Evolutionary conservation across 2,888 invertebrate species (phyloP), one percentile per base, ranked within the genome.

Genomic region (Xanthia togata): DNA sequence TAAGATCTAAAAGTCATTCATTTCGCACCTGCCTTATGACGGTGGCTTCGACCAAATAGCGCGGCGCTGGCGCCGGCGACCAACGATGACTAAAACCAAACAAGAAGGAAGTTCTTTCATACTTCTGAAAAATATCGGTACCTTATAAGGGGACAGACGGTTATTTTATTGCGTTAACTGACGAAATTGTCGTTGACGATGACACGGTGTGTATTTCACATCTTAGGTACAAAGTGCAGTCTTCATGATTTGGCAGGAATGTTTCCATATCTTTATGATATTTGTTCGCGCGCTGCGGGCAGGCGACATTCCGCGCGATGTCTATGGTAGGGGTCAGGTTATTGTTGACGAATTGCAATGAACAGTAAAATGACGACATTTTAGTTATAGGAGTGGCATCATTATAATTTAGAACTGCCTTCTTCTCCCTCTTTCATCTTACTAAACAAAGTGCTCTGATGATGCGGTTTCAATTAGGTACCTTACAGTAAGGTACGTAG

Each of bases 21-120:
- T 55, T 82, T 83, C 63, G 59, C 86, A 83, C 83, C 86, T 86
- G 78, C 35, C 23, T 35, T 17, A 41, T 82, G 82, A 82, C 86
- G 85, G 68, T 44, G 31, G 62, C 65, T n/a, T 38, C 35, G 41
- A 53, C 53, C 35, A 60, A 53, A 50, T 17, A 68, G n/a, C 3
- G 35, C n/a, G 23, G 41, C 67, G 53, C n/a, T 11, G n/a, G 38
- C 38, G 59, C 11, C 60, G 9, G 17, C 60, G 59, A 20, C 60
- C 35, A 23, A 23, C 63, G 70, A 59, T 83, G 79, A 84, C 64
- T 75, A 75, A 83, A 72, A 26, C 31, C 55, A 86, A 74, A 83
- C 72, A 78, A 70, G 9, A 81, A 81, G 31, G 53, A 86, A 62
- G 53, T 62, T 70, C 14, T 76, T 83, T 73, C 70, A 69, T 57